Evolutionary conservation across 2,888 invertebrate genomes (phyloP).

Genomic region (Troides helena): DNA sequence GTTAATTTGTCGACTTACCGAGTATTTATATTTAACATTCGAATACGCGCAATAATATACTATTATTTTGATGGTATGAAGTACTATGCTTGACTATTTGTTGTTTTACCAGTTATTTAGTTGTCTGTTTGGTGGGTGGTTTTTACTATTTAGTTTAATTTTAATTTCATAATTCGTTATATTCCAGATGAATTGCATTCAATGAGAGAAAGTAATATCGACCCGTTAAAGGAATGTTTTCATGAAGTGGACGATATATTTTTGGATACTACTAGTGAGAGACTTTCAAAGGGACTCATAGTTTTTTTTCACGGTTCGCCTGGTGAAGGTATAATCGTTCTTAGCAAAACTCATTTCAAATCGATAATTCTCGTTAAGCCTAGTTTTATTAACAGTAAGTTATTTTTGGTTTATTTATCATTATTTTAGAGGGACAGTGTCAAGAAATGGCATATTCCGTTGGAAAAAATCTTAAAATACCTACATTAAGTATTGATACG

Average conservation of each 20-base stretch:
- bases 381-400: not conserved
- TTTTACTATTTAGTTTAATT: not conserved
- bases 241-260: constrained; percentile 41
- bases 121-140: no score
- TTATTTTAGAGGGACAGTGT: constrained; percentile 55
- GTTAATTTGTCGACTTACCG: no score
- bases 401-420: not conserved
- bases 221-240: constrained; percentile 61
- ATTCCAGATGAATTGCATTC: constrained; percentile 57
- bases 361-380: not conserved
- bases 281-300: constrained; percentile 58
- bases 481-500: constrained; percentile 73
- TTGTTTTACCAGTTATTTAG: no score
- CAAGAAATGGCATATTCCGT: constrained; percentile 66
- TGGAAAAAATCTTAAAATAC: constrained; percentile 65
- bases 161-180: not conserved
- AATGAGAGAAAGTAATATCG: constrained; percentile 53
- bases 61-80: no score
- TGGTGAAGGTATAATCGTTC: constrained; percentile 55
- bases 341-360: not conserved
- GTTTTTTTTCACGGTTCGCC: constrained; percentile 69
- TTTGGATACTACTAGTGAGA: constrained; percentile 39
- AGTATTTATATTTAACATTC: no score
- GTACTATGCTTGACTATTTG: no score
- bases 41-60: no score